Percentiles rank a stretch among this genome's conserved stretches.
phyloP scores from a whole-genome alignment of 2,888 invertebrate species.

The Leptothorax acervorum region DNA sequence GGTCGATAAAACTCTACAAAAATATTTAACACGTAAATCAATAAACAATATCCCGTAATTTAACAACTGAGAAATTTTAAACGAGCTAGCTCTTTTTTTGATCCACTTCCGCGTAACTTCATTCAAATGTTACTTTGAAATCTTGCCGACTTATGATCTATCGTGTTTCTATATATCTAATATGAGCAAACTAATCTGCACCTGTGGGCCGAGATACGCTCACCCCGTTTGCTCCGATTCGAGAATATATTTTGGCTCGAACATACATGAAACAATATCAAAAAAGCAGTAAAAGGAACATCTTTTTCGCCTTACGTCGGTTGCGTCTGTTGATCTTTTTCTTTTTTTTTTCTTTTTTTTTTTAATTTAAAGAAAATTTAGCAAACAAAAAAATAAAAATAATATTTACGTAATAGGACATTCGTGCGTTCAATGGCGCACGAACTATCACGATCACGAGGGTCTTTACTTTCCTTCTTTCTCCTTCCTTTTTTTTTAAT shows the following conservation, averaged over 20 bases:
- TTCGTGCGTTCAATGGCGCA: constrained; percentile 30
- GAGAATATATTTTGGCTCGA: constrained; percentile 44
- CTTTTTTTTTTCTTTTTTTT: not conserved
- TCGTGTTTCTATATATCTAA: constrained; percentile 73
- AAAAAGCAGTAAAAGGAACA: constrained; percentile 52
- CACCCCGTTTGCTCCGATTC: constrained; percentile 36
- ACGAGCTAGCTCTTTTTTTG: constrained; percentile 39
- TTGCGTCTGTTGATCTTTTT: constrained; percentile 23
- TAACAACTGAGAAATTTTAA: constrained; percentile 53
- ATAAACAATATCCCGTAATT: constrained; percentile 65
- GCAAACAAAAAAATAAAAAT: constrained; percentile 42
- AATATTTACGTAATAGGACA: constrained; percentile 47
- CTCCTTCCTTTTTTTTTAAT: constrained; percentile 6
- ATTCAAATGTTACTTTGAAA: constrained; percentile 37
- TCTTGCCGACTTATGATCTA: constrained; percentile 62
- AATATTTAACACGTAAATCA: constrained; percentile 75
- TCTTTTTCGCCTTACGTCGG: constrained; percentile 38
- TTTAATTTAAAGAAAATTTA: constrained; percentile 17
- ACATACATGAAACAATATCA: constrained; percentile 49
- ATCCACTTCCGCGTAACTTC: constrained; percentile 21
- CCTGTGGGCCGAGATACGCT: constrained; percentile 56
- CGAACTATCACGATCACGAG: constrained; percentile 43
- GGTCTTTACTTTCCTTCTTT: constrained; percentile 34
- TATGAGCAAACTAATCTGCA: constrained; percentile 78
- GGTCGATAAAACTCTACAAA: constrained; percentile 76